Conservation (phyloP, 2,797 vertebrate genomes). For the Danio aesculapii region DNA sequence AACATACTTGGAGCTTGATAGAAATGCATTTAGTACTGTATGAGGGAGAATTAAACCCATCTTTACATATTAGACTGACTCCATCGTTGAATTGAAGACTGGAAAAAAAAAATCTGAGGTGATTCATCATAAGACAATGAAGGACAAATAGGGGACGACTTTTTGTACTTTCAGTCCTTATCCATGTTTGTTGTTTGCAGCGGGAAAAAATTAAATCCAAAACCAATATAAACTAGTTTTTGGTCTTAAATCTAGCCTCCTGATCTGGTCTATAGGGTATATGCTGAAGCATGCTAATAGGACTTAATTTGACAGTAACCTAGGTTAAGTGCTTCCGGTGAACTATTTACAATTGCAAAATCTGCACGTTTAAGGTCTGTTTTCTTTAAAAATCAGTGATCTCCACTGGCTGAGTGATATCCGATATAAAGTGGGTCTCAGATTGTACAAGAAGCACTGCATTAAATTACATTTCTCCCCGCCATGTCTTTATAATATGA, state of each 20-base stretch:
- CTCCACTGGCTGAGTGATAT: too few relatives aligned
- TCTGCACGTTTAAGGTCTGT: too few relatives aligned
- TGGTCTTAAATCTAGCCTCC: not conserved
- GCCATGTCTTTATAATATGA: too few relatives aligned
- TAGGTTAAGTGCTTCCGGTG: too few relatives aligned
- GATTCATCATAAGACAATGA: conserved; percentile 9
- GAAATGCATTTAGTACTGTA: not conserved
- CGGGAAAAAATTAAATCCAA: not conserved
- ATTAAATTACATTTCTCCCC: too few relatives aligned
- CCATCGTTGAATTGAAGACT: not conserved
- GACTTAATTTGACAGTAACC: too few relatives aligned
- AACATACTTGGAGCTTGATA: conserved; percentile 3
- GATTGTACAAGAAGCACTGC: too few relatives aligned
- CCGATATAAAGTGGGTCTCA: too few relatives aligned
- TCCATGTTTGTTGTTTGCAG: not conserved
- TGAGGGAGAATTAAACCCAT: conserved; percentile 14
- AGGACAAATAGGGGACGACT: conserved; percentile 33
- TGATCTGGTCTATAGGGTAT: not conserved
- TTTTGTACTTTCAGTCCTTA: not conserved
- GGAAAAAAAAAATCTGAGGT: not conserved
- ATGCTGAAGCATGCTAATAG: too few relatives aligned
- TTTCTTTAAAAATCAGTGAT: too few relatives aligned
- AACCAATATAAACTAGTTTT: not conserved
- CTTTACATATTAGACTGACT: not conserved
- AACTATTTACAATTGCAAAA: too few relatives aligned